phyloP scores from a whole-genome alignment of 2,888 invertebrate species.

The Rotaria magnacalcarata region DNA sequence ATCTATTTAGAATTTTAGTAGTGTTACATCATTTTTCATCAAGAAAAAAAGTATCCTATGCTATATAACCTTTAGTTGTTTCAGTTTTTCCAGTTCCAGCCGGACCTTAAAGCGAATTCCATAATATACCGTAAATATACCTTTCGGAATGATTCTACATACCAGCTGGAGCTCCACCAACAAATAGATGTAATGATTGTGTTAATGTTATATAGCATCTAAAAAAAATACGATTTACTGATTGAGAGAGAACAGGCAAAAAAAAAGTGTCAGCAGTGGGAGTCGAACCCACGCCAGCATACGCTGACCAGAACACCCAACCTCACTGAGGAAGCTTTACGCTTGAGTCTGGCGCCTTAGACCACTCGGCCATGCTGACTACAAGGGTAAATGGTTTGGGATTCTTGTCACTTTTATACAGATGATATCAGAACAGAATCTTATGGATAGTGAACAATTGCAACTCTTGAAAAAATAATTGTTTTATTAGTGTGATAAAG shows the following conservation, averaged over 20 bases:
- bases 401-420: no score
- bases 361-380: slow-evolving; percentile 15
- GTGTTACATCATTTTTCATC: no score
- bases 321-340: slow-evolving; percentile 23
- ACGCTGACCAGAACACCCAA: slow-evolving; percentile 3
- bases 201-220: slow-evolving; percentile 90
- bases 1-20: slow-evolving; percentile 65
- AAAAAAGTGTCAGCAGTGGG: slow-evolving; percentile 32
- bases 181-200: slow-evolving; percentile 83
- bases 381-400: no score
- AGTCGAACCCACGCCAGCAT: slow-evolving; percentile 22
- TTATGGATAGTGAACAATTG: no score
- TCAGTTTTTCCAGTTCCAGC: slow-evolving; percentile 86
- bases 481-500: no score
- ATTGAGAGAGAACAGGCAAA: neutral
- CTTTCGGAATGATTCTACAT: neutral
- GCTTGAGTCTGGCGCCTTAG: slow-evolving; percentile 31
- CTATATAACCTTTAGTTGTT: slow-evolving; percentile 68
- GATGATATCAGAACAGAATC: no score
- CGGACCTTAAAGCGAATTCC: slow-evolving; percentile 77
- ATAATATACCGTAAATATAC: neutral
- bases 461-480: no score
- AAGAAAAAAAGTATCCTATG: slow-evolving; percentile 51
- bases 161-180: slow-evolving; percentile 93
- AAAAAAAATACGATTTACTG: neutral